Base-by-base conservation (phyloP, 2,113 vertebrate genomes). In the Macaca mulatta region DNA sequence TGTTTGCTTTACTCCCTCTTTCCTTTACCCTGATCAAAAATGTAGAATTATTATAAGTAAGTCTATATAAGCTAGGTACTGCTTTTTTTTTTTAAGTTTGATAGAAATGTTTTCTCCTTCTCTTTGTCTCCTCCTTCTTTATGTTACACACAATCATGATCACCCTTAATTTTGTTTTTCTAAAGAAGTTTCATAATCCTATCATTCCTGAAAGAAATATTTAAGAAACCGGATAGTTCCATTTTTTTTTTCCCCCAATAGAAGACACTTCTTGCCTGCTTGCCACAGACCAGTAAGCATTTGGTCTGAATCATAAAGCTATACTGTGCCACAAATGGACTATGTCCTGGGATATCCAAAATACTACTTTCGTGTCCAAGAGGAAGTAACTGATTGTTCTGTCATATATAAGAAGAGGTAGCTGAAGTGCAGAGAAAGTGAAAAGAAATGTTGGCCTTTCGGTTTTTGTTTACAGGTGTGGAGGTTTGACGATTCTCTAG, bases 31-130 rank as follows among this genome's bases (percentile, higher is more conserved):
- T 87, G 23, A 85, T 82, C 30, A 77, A 67, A 95, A 81, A 78
- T 30, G 3, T 50, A 48, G 69, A 82, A 83, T 18, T 50, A 25
- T 87, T 85, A 50, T 12, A 45, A 57, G 80, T 84, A 74, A 77
- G 96, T 93, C 9, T 8, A 95, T 90, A 77, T 48, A 74, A 75
- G 8, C 67, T 81, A 38, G 35, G 25, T 78, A 72, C 30, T 81
- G 30, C 55, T 90, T 93, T 89, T 93, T 70, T 89, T 93, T 89
- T 93, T 70, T 85, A 93, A 97, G 45, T 96, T 93, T 57, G 14
- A 35, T 78, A 89, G 43, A 22, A 85, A 84, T 88, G n/a, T 52
- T 85, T 82, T 88, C 35, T 18, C 14, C 2, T 74, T 70, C 48
- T 64, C 10, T 70, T 3, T 43, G 25, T 55, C 2, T 25, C 35